Evolutionary conservation across 2,113 vertebrate species (phyloP).

Genomic region (Amblyornis subalaris): DNA sequence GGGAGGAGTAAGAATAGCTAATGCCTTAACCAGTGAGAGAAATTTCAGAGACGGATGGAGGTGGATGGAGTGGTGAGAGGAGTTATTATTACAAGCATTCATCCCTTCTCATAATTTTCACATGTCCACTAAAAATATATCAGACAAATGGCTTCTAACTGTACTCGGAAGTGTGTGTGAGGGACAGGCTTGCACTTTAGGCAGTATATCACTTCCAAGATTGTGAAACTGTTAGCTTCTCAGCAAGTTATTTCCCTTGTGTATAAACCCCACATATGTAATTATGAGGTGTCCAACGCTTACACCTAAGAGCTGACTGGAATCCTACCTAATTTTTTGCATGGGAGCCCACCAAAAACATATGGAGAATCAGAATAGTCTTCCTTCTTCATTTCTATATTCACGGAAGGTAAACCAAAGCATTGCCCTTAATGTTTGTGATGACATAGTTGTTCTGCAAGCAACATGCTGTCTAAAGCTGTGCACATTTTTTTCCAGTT

Average conservation of each 20-base stretch:
- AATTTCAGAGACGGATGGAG: not conserved
- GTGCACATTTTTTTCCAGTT: slow-evolving; percentile 7
- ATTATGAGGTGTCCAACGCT: not conserved
- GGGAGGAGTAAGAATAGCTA: not conserved
- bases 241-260: not conserved
- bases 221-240: not conserved
- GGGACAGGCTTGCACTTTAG: not conserved
- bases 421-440: not conserved
- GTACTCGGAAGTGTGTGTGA: not conserved
- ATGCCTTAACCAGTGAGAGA: not conserved
- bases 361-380: not conserved
- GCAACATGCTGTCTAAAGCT: not conserved
- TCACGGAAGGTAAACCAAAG: not conserved
- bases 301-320: not conserved
- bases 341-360: not conserved
- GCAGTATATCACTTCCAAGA: not conserved
- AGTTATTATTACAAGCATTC: not conserved
- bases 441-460: not conserved
- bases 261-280: not conserved
- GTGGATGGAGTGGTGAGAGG: not conserved
- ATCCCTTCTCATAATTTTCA: not conserved
- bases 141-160: not conserved
- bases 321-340: not conserved
- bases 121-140: slow-evolving; percentile 14
- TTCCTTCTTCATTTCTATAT: not conserved